These are phyloP conservation scores for Cotesia vestalis DNA, from an alignment of 1,140 invertebrate species.

Conservation along the genomic window DNA sequence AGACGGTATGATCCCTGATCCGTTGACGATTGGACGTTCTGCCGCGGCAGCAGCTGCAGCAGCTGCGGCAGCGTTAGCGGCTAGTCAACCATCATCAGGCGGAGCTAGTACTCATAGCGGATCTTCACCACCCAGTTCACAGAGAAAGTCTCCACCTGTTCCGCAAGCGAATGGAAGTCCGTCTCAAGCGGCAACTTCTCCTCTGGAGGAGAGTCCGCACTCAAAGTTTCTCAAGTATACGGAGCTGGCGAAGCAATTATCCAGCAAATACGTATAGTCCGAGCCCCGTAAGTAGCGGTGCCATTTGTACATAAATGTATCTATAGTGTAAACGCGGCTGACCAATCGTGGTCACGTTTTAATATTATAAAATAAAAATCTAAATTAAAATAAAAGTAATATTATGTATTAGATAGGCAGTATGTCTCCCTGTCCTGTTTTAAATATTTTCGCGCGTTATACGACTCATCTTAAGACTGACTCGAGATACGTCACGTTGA, in stretches of 20 bases:
- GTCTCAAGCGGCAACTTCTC: slow-evolving; percentile 59
- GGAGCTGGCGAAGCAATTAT: slow-evolving; percentile 94
- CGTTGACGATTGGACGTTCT: slow-evolving; percentile 69
- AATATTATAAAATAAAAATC: neutral
- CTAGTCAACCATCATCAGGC: slow-evolving; percentile 65
- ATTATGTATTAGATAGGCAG: too few species aligned
- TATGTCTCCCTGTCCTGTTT: slow-evolving; percentile 12
- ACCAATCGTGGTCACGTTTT: slow-evolving; percentile 44
- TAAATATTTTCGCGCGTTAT: slow-evolving; percentile 19
- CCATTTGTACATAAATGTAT: slow-evolving; percentile 67
- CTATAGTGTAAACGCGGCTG: slow-evolving; percentile 61
- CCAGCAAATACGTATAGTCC: slow-evolving; percentile 91
- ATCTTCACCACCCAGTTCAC: slow-evolving; percentile 56
- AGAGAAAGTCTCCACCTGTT: slow-evolving; percentile 65
- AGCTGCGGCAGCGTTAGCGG: slow-evolving; percentile 58
- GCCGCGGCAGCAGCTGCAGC: slow-evolving; percentile 60
- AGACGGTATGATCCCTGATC: slow-evolving; percentile 83
- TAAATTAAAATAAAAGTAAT: too few species aligned
- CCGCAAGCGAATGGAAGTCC: slow-evolving; percentile 67
- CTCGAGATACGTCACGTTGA: slow-evolving; percentile 32
- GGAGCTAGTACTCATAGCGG: slow-evolving; percentile 51
- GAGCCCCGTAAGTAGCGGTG: slow-evolving; percentile 65
- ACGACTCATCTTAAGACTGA: slow-evolving; percentile 24
- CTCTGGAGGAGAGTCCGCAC: slow-evolving; percentile 90
- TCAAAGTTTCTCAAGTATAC: slow-evolving; percentile 97